A percentile compares a stretch with the other conserved stretches of the same genome.
phyloP scores from a whole-genome alignment of 1,140 invertebrate species.

The Lepidostoma basale region DNA sequence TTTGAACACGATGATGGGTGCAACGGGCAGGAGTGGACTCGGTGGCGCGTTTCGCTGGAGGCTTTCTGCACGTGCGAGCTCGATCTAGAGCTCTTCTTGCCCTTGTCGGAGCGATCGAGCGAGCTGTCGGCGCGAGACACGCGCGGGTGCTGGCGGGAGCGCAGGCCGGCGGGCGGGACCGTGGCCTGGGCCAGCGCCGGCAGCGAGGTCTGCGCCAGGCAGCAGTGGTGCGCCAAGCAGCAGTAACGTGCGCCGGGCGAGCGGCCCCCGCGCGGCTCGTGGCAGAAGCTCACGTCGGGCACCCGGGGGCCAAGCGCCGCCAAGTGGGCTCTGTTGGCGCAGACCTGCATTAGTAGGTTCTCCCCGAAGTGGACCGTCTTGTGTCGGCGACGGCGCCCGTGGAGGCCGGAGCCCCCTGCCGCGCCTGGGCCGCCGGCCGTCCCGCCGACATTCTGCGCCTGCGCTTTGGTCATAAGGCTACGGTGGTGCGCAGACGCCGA shows the following conservation, averaged over 20 bases:
- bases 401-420: constrained; percentile 58
- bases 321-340: constrained; percentile 64
- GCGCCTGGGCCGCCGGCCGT: constrained; percentile 47
- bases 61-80: constrained; percentile 47
- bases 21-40: constrained; percentile 56
- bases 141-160: constrained; percentile 51
- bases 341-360: constrained; percentile 70
- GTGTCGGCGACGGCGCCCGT: constrained; percentile 67
- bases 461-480: constrained; percentile 43
- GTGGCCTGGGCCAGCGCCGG: constrained; percentile 49
- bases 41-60: constrained; percentile 53
- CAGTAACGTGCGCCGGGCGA: constrained; percentile 55
- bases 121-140: constrained; percentile 54
- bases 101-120: constrained; percentile 52
- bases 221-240: constrained; percentile 59
- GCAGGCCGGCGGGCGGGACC: constrained; percentile 51
- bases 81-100: constrained; percentile 47
- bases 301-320: constrained; percentile 56
- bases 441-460: constrained; percentile 48
- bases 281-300: constrained; percentile 59
- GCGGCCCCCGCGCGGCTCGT: constrained; percentile 56
- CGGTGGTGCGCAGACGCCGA: constrained; percentile 53
- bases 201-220: constrained; percentile 50
- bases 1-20: constrained; percentile 55
- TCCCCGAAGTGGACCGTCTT: constrained; percentile 79